These are phyloP conservation scores for Proisotoma minuta DNA, from an alignment of 2,888 invertebrate genomes.

Conservation along the genomic window DNA sequence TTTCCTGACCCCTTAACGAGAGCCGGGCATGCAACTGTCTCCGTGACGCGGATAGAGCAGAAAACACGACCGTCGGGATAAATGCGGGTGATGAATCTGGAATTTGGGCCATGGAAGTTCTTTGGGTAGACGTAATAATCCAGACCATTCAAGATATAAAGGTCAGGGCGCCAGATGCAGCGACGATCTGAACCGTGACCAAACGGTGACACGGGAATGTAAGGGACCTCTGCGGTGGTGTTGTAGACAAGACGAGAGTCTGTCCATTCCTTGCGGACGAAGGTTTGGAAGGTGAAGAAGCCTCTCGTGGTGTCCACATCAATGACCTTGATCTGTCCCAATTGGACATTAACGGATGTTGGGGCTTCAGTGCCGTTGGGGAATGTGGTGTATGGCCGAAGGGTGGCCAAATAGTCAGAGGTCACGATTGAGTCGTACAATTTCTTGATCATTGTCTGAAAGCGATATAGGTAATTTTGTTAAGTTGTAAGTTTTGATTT, in stretches of 20 bases:
- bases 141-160: not conserved
- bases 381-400: not conserved
- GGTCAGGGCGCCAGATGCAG: conserved; percentile 7
- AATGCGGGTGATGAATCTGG: not conserved
- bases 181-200: no score
- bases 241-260: conserved; percentile 9
- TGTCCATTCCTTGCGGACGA: not conserved
- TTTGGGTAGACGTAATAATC: not conserved
- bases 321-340: not conserved
- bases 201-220: conserved; percentile 8
- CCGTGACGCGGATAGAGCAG: conserved; percentile 5
- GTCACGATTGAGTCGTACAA: not conserved
- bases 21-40: not conserved
- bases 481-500: no score
- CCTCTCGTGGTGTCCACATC: not conserved
- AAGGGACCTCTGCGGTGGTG: conserved; percentile 2
- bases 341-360: not conserved
- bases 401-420: not conserved
- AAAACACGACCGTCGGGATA: conserved; percentile 5
- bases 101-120: no score
- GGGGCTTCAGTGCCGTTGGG: conserved; percentile 3
- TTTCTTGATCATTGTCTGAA: not conserved
- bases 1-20: not conserved
- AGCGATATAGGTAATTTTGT: no score
- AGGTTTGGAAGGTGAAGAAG: conserved; percentile 4